Percentiles rank a stretch among this genome's conserved stretches.
phyloP scores from a whole-genome alignment of 2,113 vertebrate genomes.

The Takifugu flavidus region DNA sequence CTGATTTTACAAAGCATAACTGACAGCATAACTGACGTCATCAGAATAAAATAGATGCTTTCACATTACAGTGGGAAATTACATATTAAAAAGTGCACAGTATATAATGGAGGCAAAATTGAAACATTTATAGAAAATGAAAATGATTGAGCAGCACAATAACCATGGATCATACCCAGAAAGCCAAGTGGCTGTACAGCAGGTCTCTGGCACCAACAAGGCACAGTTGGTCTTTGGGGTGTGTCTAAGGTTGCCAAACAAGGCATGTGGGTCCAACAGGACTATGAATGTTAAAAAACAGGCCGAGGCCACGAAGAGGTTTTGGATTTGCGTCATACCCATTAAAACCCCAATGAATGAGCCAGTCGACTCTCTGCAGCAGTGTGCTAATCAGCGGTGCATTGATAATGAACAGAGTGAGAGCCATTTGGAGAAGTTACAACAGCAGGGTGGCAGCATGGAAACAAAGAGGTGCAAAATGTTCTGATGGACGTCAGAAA shows the following conservation, averaged over 20 bases:
- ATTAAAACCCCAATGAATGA: constrained; percentile 61
- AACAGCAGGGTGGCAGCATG: constrained; percentile 13
- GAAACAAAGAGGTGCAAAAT: constrained; percentile 27
- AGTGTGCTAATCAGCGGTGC: constrained; percentile 49
- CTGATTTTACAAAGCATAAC: too few relatives aligned
- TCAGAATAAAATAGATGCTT: too few relatives aligned
- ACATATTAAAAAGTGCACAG: too few relatives aligned
- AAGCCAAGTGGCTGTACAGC: neutral
- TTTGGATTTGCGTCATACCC: constrained; percentile 61
- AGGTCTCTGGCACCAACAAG: constrained; percentile 17
- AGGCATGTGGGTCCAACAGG: constrained; percentile 23
- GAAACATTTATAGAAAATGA: too few relatives aligned
- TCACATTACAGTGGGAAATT: too few relatives aligned
- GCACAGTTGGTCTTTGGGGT: constrained; percentile 6
- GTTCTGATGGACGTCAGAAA: constrained; percentile 12
- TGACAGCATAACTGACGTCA: too few relatives aligned
- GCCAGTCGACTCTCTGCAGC: constrained; percentile 32
- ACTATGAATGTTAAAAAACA: constrained; percentile 34
- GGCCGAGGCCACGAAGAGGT: constrained; percentile 31
- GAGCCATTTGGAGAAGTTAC: constrained; percentile 16
- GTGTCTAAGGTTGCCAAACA: constrained; percentile 28
- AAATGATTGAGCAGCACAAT: too few relatives aligned
- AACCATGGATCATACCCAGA: too few relatives aligned
- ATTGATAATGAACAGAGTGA: constrained; percentile 45
- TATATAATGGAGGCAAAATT: too few relatives aligned